Evolutionary conservation across 2,888 invertebrate species (phyloP).

Genomic region (Synergus itoensis): DNA sequence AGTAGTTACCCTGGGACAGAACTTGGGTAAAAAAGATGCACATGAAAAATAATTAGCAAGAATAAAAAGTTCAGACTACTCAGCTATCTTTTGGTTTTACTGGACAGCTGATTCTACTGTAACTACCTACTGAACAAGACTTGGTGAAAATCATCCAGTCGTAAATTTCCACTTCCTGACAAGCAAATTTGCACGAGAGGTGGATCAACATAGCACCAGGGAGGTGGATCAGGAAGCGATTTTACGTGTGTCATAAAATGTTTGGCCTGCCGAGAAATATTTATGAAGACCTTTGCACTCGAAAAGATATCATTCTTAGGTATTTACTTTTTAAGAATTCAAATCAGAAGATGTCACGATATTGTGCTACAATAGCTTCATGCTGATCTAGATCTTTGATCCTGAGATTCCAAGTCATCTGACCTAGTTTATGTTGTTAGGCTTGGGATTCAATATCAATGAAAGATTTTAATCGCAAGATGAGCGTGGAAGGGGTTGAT

Average conservation of each 20-base stretch:
- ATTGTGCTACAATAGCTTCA: background rate
- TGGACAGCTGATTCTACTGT: slow-evolving; percentile 14
- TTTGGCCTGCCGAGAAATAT: slow-evolving; percentile 14
- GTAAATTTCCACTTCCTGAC: slow-evolving; percentile 41
- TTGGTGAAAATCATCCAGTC: slow-evolving; percentile 31
- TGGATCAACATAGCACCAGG: slow-evolving; percentile 4
- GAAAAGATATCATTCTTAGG: background rate
- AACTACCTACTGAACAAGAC: slow-evolving; percentile 15
- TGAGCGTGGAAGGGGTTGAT: background rate
- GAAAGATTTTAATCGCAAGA: background rate
- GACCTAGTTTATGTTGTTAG: background rate
- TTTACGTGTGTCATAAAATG: slow-evolving; percentile 27
- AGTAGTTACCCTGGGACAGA: background rate
- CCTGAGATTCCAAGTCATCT: background rate
- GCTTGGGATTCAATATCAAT: background rate
- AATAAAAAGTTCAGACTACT: background rate
- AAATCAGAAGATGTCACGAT: background rate
- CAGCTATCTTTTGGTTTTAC: slow-evolving; percentile 5
- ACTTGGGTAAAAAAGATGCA: background rate
- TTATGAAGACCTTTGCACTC: background rate
- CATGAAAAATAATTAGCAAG: slow-evolving; percentile 3
- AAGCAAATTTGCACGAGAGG: slow-evolving; percentile 26
- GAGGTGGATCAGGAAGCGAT: slow-evolving; percentile 21
- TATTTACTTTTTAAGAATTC: background rate
- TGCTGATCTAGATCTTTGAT: background rate